phyloP scores from a whole-genome alignment of 23 tunicate genomes.

The Phallusia fumigata region DNA sequence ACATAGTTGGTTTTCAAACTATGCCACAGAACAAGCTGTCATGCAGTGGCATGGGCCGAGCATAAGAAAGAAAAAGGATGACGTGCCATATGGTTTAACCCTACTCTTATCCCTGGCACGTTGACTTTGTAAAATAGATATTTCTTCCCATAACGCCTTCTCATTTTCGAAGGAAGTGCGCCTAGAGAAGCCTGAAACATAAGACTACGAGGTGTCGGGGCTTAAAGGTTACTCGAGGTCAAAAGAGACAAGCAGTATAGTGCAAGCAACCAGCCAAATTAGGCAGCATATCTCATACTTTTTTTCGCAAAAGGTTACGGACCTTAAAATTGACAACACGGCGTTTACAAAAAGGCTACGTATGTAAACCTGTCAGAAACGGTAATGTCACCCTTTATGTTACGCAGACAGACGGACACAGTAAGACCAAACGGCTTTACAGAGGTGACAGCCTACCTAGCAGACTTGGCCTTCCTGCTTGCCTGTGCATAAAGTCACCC shows the following conservation, averaged over 20 bases:
- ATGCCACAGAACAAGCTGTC: background rate
- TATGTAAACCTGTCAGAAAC: too few relatives aligned
- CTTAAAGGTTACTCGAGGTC: too few relatives aligned
- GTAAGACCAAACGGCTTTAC: too few relatives aligned
- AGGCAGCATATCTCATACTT: too few relatives aligned
- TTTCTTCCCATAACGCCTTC: conserved; percentile 4
- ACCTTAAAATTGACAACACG: too few relatives aligned
- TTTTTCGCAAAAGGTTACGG: too few relatives aligned
- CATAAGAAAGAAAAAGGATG: background rate
- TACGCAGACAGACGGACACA: too few relatives aligned
- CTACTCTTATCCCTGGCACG: conserved; percentile 9
- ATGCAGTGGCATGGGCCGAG: too few relatives aligned
- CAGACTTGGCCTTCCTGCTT: conserved; percentile 4
- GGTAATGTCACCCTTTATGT: too few relatives aligned
- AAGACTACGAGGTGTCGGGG: background rate
- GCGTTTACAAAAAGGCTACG: too few relatives aligned
- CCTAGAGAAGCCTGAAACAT: conserved; percentile 3
- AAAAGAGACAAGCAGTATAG: too few relatives aligned
- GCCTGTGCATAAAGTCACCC: background rate
- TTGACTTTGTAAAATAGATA: background rate
- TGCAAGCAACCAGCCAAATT: too few relatives aligned
- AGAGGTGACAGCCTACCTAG: background rate
- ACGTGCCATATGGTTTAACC: background rate
- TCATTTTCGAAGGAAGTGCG: conserved; percentile 7
- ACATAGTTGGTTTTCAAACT: background rate